Base-by-base conservation (phyloP, 2,888 invertebrate genomes). In the Prenolepis imparis region DNA sequence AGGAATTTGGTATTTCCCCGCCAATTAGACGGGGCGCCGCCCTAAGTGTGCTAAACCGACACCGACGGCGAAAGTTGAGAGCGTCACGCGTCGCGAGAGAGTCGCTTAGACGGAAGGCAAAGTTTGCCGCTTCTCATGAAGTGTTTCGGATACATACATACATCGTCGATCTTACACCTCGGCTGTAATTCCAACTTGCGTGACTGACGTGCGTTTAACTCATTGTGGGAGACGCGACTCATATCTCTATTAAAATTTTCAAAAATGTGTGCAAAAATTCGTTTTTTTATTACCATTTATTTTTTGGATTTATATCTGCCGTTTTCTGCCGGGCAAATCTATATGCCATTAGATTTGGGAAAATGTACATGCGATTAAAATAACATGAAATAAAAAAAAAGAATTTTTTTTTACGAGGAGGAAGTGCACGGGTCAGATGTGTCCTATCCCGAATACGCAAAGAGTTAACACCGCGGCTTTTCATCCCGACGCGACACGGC, bases 131-230 rank as follows among this genome's bases (percentile, higher is more conserved):
- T 48, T 48, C 48, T 48, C 48, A 1, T 48, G 2, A 48, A 48
- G 48, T 48, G n/a, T 0, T 48, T 48, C 18, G 48, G 18, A n/a
- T 48, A 48, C 48, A 48, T 48, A n/a, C 48, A 48, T n/a, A 48
- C 48, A 48, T 66, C 72, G 44, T 59, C 70, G 57, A 77, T 78
- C 61, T 82, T 61, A 39, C 64, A 18, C 78, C 61, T 78, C 88
- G 77, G 81, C 83, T 73, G 78, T 85, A 77, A 48, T 84, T 61
- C 48, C 77, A 63, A 64, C 84, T 90, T 67, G 83, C 84, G 88
- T 86, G 86, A 88, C 84, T 85, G 84, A 90, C 87, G 81, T 89
- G 90, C 83, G 88, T 86, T 90, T 87, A 91, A 91, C 87, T 88
- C 85, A 64, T 85, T 72, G 78, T 82, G n/a, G n/a, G 18, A 72